A percentile compares a stretch with the other conserved stretches of the same genome.
These are phyloP conservation scores for Neoascia interrupta DNA, from an alignment of 2,888 invertebrate genomes.

Conservation along the genomic window DNA sequence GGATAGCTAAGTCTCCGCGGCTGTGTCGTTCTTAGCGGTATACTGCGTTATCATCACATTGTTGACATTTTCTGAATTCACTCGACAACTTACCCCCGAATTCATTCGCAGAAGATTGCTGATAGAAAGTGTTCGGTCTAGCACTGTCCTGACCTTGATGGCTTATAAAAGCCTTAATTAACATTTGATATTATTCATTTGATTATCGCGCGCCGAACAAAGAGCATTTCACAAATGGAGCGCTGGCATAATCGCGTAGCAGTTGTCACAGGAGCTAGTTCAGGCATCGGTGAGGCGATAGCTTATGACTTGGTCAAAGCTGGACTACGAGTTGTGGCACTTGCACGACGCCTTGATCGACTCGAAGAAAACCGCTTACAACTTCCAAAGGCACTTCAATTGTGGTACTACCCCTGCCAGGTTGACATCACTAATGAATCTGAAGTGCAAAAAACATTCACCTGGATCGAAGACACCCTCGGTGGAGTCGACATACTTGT, in stretches of 20 bases:
- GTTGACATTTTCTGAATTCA: too few relatives aligned
- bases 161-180: too few relatives aligned
- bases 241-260: background rate
- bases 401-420: slow-evolving; percentile 30
- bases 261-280: background rate
- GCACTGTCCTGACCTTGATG: too few relatives aligned
- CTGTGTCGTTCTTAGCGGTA: too few relatives aligned
- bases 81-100: too few relatives aligned
- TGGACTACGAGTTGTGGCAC: background rate
- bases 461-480: slow-evolving; percentile 79
- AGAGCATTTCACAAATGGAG: background rate
- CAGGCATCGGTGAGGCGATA: background rate
- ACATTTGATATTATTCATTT: too few relatives aligned
- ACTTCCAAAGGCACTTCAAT: slow-evolving; percentile 46
- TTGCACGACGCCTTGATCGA: slow-evolving; percentile 79
- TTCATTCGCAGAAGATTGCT: too few relatives aligned
- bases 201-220: background rate
- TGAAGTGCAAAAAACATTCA: slow-evolving; percentile 81
- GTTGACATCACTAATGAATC: slow-evolving; percentile 80
- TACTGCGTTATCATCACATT: too few relatives aligned
- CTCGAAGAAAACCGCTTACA: slow-evolving; percentile 68
- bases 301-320: background rate
- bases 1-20: too few relatives aligned
- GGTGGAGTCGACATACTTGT: slow-evolving; percentile 82
- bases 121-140: too few relatives aligned